Conservation (phyloP, 2,113 vertebrate genomes). For the Oryzias melastigma region DNA sequence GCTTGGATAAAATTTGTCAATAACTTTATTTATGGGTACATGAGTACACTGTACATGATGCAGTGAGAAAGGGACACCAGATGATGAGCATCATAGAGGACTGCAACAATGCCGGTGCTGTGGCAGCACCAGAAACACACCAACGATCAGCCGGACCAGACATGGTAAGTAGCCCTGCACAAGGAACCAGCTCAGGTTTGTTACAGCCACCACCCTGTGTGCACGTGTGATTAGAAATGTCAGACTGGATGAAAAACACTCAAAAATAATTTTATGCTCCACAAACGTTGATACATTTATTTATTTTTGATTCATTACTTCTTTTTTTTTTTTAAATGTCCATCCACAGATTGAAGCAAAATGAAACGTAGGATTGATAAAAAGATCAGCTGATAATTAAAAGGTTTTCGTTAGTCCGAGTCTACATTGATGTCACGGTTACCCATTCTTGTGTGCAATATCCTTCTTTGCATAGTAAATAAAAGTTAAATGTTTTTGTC, state of each 20-base stretch:
- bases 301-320: slow-evolving; percentile 18
- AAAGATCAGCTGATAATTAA: slow-evolving; percentile 66
- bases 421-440: slow-evolving; percentile 64
- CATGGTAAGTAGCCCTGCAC: slow-evolving; percentile 55
- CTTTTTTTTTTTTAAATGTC: slow-evolving; percentile 11
- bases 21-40: slow-evolving; percentile 73
- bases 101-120: slow-evolving; percentile 66
- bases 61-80: slow-evolving; percentile 73
- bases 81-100: slow-evolving; percentile 65
- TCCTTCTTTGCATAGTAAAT: slow-evolving; percentile 98
- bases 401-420: slow-evolving; percentile 55
- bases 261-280: slow-evolving; percentile 56
- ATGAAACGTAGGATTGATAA: slow-evolving; percentile 67
- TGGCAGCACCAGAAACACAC: slow-evolving; percentile 72
- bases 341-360: slow-evolving; percentile 60
- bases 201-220: slow-evolving; percentile 62
- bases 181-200: slow-evolving; percentile 57
- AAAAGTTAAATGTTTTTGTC: slow-evolving; percentile 81
- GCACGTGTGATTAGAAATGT: slow-evolving; percentile 60
- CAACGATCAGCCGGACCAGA: slow-evolving; percentile 66
- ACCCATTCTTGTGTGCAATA: slow-evolving; percentile 87
- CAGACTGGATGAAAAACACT: slow-evolving; percentile 63
- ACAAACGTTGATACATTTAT: slow-evolving; percentile 53
- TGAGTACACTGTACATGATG: slow-evolving; percentile 71
- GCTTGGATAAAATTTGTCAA: slow-evolving; percentile 66